Percentiles rank a stretch among this genome's conserved stretches.
Evolutionary conservation across 2,797 vertebrate species (phyloP).

Genomic region (Rhabdophis nuchalis): DNA sequence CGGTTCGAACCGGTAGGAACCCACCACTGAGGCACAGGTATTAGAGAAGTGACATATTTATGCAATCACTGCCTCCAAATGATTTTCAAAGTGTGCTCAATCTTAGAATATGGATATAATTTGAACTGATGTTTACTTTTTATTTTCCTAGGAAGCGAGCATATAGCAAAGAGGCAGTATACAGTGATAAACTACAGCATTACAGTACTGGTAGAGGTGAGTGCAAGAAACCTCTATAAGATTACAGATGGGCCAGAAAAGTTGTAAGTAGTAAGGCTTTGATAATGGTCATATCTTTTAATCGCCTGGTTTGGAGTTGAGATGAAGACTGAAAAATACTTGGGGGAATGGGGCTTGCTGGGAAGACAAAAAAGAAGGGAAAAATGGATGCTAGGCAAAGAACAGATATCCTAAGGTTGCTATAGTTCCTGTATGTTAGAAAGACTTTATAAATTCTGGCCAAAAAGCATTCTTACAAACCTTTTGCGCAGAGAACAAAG

Average conservation of each 20-base stretch:
- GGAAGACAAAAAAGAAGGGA: not conserved
- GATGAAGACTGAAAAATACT: not conserved
- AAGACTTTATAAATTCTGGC: not conserved
- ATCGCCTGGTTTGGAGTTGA: not conserved
- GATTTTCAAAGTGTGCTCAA: not conserved
- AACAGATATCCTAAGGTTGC: not conserved
- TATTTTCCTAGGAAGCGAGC: constrained; percentile 84
- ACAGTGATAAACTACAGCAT: constrained; percentile 96
- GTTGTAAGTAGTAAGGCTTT: not conserved
- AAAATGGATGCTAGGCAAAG: not conserved
- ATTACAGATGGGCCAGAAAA: not conserved
- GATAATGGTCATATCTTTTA: not conserved
- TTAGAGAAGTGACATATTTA: not conserved
- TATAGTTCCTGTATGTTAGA: not conserved
- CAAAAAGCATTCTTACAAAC: not conserved
- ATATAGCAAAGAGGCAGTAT: constrained; percentile 95
- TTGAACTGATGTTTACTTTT: constrained; percentile 38
- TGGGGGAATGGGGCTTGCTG: not conserved
- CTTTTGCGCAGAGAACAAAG: not conserved
- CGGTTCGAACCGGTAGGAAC: too few species aligned
- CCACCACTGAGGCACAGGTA: not conserved
- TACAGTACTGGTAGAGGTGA: constrained; percentile 98
- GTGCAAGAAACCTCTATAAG: constrained; percentile 17
- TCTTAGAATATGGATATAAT: not conserved
- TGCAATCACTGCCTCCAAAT: not conserved